Conservation (phyloP, 2,113 vertebrate species). For the Pachycephala philippinensis region DNA sequence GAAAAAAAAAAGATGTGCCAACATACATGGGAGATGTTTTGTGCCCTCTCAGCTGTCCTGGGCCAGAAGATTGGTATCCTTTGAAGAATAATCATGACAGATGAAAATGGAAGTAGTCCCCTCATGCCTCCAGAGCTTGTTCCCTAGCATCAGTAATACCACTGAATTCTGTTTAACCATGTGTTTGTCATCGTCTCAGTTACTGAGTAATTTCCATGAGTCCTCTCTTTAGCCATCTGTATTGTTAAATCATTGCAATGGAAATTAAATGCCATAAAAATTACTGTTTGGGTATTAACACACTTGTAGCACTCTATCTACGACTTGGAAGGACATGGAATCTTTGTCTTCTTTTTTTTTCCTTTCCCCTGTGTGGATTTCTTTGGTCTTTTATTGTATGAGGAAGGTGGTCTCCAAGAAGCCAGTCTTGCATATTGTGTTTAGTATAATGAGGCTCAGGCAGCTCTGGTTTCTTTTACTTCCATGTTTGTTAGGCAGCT, state of each 20-base stretch:
- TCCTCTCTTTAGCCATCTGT: background rate
- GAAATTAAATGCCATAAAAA: background rate
- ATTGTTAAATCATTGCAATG: background rate
- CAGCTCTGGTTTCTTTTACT: background rate
- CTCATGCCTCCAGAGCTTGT: background rate
- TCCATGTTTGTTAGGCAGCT: background rate
- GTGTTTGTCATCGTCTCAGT: fast-evolving
- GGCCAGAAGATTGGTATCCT: background rate
- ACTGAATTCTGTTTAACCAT: background rate
- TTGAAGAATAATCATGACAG: background rate
- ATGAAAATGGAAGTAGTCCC: background rate
- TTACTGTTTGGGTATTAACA: background rate
- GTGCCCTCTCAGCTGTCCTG: background rate
- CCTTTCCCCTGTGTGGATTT: background rate
- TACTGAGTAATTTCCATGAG: background rate
- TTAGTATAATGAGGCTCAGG: background rate
- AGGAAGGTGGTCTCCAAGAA: background rate
- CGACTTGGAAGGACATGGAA: background rate
- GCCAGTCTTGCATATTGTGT: background rate
- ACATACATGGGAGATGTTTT: background rate
- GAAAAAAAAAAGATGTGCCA: background rate
- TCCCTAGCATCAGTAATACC: background rate
- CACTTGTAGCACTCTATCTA: background rate
- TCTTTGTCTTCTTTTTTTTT: too few species aligned
- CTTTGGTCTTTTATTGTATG: background rate